These are phyloP conservation scores for Callimico goeldii DNA, from an alignment of 2,797 vertebrate genomes.

Conservation along the genomic window DNA sequence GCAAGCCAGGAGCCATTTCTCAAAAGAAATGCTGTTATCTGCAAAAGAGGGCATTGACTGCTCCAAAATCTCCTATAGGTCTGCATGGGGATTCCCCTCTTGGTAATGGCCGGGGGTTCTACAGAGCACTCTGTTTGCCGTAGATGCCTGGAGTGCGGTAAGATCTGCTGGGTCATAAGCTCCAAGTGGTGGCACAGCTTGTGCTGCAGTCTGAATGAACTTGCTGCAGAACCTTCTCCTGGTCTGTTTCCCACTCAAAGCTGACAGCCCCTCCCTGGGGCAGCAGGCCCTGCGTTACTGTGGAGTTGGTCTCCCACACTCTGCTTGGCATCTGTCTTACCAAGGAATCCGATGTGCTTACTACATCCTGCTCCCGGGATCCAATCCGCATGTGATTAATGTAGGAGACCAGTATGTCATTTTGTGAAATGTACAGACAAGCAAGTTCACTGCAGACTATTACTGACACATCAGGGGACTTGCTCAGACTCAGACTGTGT, in stretches of 20 bases:
- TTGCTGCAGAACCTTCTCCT: background rate
- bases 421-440: background rate
- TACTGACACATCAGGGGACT: background rate
- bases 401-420: background rate
- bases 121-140: background rate
- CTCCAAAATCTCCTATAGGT: background rate
- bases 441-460: background rate
- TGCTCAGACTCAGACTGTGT: background rate
- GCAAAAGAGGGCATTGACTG: background rate
- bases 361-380: background rate
- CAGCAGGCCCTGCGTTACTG: background rate
- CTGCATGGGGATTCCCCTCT: background rate
- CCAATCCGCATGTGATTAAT: background rate
- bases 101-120: background rate
- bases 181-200: too few species aligned
- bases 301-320: background rate
- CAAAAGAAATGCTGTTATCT: background rate
- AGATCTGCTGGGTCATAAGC: background rate
- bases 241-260: background rate
- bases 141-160: rapidly evolving
- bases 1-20: background rate
- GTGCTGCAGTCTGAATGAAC: background rate
- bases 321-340: background rate
- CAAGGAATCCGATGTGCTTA: background rate
- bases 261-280: background rate